Evolutionary conservation across 2,888 invertebrate species (phyloP).

Genomic region (Drosophila aldrichi): DNA sequence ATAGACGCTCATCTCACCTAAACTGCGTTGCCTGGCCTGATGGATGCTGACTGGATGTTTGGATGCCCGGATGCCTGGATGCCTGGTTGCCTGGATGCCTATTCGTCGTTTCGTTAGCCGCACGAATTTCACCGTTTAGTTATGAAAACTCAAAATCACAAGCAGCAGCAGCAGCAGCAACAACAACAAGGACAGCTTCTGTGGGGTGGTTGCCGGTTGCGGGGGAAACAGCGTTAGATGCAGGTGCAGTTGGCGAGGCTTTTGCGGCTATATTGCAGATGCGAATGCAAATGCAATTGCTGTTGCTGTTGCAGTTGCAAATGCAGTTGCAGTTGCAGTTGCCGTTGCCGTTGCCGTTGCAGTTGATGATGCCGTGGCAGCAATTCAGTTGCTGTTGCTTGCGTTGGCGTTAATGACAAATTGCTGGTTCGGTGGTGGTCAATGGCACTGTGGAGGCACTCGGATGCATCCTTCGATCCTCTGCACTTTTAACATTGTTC

Average conservation of each 20-base stretch:
- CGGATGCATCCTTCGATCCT: slow-evolving; percentile 62
- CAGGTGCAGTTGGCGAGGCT: slow-evolving; percentile 8
- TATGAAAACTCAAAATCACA: slow-evolving; percentile 65
- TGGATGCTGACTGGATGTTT: slow-evolving; percentile 30
- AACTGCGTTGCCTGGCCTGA: slow-evolving; percentile 32
- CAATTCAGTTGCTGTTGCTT: slow-evolving; percentile 35
- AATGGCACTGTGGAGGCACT: slow-evolving; percentile 58
- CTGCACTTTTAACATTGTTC: slow-evolving; percentile 57
- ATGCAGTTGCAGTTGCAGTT: slow-evolving; percentile 37
- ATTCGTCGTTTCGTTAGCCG: slow-evolving; percentile 49
- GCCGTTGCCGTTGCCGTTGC: slow-evolving; percentile 27
- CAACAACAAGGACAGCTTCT: slow-evolving; percentile 27
- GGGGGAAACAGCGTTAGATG: slow-evolving; percentile 36
- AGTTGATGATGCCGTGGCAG: slow-evolving; percentile 24
- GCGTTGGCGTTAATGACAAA: slow-evolving; percentile 63
- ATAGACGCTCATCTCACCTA: slow-evolving; percentile 32
- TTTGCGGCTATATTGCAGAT: slow-evolving; percentile 16
- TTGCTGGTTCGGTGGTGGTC: slow-evolving; percentile 77
- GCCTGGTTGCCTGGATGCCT: slow-evolving; percentile 4
- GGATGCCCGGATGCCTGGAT: background rate
- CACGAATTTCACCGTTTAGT: slow-evolving; percentile 35
- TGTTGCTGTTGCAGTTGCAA: slow-evolving; percentile 27
- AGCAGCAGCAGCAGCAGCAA: slow-evolving; percentile 37
- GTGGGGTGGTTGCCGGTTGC: slow-evolving; percentile 42
- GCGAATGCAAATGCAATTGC: slow-evolving; percentile 5